Conservation (phyloP, 2,797 vertebrate genomes). For the Pogoniulus pusillus region DNA sequence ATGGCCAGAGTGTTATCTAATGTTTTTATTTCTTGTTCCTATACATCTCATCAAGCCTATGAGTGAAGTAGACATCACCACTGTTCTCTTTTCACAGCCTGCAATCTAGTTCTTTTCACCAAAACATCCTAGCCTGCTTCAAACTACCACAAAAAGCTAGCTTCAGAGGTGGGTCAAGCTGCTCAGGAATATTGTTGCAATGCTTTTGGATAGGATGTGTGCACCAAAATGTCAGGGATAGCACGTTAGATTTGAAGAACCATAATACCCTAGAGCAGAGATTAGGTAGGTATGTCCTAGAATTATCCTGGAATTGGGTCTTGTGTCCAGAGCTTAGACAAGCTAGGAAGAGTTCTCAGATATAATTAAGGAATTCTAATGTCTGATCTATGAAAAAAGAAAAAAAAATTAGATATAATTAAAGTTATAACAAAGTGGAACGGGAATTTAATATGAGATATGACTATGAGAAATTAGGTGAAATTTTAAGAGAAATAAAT, state of each 20-base stretch:
- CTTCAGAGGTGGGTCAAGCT: background rate
- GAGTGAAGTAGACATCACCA: no score
- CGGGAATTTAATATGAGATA: background rate
- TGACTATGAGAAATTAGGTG: background rate
- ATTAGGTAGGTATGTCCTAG: background rate
- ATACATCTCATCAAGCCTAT: no score
- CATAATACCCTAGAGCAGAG: background rate
- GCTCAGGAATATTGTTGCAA: background rate
- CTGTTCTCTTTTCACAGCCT: no score
- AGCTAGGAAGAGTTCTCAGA: background rate
- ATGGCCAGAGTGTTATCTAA: no score
- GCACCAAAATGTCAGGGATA: background rate
- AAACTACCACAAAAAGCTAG: no score
- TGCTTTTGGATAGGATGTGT: accelerated
- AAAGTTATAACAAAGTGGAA: background rate
- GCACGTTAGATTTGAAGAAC: background rate
- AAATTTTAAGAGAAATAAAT: background rate
- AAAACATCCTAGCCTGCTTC: no score
- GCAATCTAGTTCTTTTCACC: no score
- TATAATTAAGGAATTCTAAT: background rate
- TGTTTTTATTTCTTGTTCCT: no score
- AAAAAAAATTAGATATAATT: background rate
- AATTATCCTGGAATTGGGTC: background rate
- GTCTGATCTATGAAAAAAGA: background rate
- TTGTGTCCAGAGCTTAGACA: background rate